Evolutionary conservation across 1,140 invertebrate species (phyloP), one percentile per base, ranked within the genome.

Genomic region (Tetramorium alpestre): DNA sequence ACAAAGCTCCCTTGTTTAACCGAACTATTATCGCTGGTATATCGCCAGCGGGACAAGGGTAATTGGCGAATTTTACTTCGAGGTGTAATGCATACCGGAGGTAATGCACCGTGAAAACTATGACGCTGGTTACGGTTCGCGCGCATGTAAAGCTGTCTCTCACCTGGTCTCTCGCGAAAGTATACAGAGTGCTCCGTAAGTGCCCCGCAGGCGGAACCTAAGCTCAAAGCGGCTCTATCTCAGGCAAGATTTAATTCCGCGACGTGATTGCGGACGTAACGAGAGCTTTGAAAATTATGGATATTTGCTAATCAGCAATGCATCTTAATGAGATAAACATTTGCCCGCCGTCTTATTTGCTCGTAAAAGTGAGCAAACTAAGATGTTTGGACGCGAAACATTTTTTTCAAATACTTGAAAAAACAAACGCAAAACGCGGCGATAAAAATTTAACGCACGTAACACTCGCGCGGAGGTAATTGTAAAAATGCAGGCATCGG

Each of bases 221-320:
- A 62, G 80, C 54, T 84, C 80, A 84, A 84, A 84, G 80, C 69
- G 28, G 41, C 41, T 62, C 69, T 25, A 60, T 73, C 69, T 58
- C 80, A 33, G 41, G 16, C 38, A 13, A n/a, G 44, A 84, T 84
- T 84, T 84, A 84, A 84, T 84, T 84, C 11, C 54, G 69, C 69
- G 69, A 60, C 80, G 28, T 75, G 54, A 84, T 84, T 84, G 69
- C 69, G 56, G 28, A 60, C 54, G 13, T 84, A 73, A 84, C 69
- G 41, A 75, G 69, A 60, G 18, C 80, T 75, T 84, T 84, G 80
- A 84, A 22, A 84, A 84, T 73, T 73, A 60, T 84, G 80, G 54
- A 60, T 75, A 75, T 75, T 75, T 44, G 3, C 54, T 75, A 84
- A 84, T 84, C 69, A 60, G 41, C 69, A 44, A 73, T 44, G 51